Base-by-base conservation (phyloP, 2,113 vertebrate species). In the Muntiacus reevesi region DNA sequence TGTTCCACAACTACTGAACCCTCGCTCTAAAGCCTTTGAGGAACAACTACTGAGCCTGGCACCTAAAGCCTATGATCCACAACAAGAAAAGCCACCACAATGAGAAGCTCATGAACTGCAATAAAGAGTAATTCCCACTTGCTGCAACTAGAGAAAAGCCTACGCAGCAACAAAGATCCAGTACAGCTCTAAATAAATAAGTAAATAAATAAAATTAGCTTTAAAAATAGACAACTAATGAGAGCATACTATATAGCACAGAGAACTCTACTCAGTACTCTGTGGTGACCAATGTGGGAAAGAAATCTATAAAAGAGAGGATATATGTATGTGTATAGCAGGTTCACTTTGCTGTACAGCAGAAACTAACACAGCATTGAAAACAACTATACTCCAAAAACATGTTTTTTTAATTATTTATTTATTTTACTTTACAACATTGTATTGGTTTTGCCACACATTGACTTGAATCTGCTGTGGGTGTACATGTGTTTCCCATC, bases 131-230 rank as follows among this genome's bases (percentile, higher is more conserved):
- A 23, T 43, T 43, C 21, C 71, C 36, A 25, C 71, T 74, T 1
- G 36, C 71, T 43, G 36, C 71, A 74, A 74, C 71, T 74, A 43
- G 36, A 74, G 71, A 74, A 74, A 74, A 74, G 71, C 36, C 71
- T 0, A 0, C 0, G 0, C 36, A 43, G 71, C 36, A 74, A 14
- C 36, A 27, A 27, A 40, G 36, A 27, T 40, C 71, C 71, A 43
- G 23, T 7, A 74, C 71, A 43, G 36, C 36, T 40, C 71, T 40
- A 74, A 74, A 74, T 27, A 43, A 74, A 74, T 14, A 43, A 43
- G 25, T 43, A 74, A 43, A 74, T 7, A 43, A 43, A 43, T 43
- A 43, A 27, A 74, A 74, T 43, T 27, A 74, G 71, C 43, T 74
- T 27, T 7, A 43, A 43, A 74, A 74, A 27, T 14, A 74, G 71